These are phyloP conservation scores for Drosophila anceps DNA, from an alignment of 2,888 invertebrate species.

Conservation along the genomic window DNA sequence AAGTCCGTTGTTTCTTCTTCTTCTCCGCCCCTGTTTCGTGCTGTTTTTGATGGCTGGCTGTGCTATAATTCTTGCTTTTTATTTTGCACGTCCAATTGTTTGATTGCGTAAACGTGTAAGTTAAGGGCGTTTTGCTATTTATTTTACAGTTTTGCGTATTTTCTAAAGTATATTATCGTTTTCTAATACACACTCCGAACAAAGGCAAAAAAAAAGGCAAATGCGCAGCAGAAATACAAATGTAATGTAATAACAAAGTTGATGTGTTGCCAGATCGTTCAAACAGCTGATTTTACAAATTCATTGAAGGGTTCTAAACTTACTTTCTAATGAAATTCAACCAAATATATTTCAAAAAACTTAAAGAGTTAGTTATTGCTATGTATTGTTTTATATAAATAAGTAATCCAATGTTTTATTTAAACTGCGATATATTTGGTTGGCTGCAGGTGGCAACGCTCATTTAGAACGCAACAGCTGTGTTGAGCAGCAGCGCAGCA, in stretches of 20 bases:
- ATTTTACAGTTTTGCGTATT: constrained; percentile 46
- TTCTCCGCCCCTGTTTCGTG: constrained; percentile 31
- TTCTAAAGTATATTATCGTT: constrained; percentile 58
- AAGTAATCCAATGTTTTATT: background rate
- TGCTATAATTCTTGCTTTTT: constrained; percentile 19
- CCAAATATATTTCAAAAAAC: background rate
- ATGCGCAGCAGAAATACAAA: constrained; percentile 81
- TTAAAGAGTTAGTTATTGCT: background rate
- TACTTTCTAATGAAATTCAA: background rate
- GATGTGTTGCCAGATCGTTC: constrained; percentile 53
- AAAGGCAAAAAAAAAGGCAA: constrained; percentile 72
- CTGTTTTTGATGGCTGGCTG: constrained; percentile 26
- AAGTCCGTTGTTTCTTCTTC: constrained; percentile 57
- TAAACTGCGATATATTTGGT: background rate
- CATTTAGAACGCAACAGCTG: constrained; percentile 56
- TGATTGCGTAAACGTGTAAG: constrained; percentile 53
- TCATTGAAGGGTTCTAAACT: constrained; percentile 6
- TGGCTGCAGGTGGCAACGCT: constrained; percentile 45
- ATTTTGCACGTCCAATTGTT: constrained; percentile 34
- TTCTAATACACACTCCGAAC: constrained; percentile 70
- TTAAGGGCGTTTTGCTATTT: constrained; percentile 51
- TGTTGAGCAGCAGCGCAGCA: constrained; percentile 22
- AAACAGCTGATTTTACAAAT: constrained; percentile 61
- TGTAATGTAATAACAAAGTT: constrained; percentile 79
- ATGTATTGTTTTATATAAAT: background rate